Evolutionary conservation across 2,113 vertebrate genomes (phyloP).

Genomic region (Platycercus adscitus): DNA sequence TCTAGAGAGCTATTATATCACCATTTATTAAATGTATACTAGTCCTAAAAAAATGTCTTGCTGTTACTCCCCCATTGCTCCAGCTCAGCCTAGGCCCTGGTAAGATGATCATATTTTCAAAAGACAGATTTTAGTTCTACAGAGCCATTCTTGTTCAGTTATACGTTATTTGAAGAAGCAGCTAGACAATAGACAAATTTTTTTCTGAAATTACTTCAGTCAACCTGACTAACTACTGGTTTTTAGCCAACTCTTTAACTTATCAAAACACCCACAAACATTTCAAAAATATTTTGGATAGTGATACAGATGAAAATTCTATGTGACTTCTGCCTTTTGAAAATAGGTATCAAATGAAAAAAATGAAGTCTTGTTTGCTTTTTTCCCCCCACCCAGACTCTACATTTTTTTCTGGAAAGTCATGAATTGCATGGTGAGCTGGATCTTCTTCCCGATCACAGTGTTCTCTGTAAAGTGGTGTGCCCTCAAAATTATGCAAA

Average conservation of each 20-base stretch:
- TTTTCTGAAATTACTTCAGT: not conserved
- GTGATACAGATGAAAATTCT: not conserved
- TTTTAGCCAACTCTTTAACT: not conserved
- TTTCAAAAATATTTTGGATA: not conserved
- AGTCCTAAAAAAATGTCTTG: not conserved
- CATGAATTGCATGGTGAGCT: not conserved
- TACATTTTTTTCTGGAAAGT: not conserved
- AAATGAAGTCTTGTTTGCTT: fast-evolving
- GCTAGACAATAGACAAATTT: not conserved
- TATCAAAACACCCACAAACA: not conserved
- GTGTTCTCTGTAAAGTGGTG: not conserved
- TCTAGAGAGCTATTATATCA: not conserved
- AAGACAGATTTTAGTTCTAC: not conserved
- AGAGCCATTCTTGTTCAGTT: not conserved
- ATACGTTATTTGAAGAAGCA: not conserved
- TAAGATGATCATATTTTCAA: not conserved
- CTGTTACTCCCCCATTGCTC: not conserved
- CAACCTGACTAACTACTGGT: not conserved
- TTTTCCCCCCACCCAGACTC: fast-evolving
- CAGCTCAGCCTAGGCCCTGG: not conserved
- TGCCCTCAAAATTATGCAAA: not conserved
- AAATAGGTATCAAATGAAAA: not conserved
- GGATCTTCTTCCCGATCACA: not conserved
- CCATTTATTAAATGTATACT: not conserved
- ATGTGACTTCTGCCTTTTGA: not conserved